Evolutionary conservation across 2,888 invertebrate genomes (phyloP).

Genomic region (Drosophila falleni): DNA sequence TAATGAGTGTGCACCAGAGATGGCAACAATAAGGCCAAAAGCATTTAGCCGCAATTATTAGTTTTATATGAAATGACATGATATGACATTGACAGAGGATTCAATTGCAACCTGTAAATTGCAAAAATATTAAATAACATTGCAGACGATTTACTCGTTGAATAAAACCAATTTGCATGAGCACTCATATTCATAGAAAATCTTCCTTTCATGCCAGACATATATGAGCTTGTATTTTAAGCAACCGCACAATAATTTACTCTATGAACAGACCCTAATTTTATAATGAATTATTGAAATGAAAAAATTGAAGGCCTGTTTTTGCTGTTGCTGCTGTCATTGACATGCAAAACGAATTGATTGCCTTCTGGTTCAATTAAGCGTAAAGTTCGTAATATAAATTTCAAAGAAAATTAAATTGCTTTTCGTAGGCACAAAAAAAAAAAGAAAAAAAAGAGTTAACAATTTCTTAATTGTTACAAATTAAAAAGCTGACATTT

Average conservation of each 20-base stretch:
- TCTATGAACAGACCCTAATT: neutral
- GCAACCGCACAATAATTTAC: neutral
- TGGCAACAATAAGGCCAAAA: conserved; percentile 1
- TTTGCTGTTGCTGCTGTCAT: conserved; percentile 17
- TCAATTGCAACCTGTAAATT: conserved; percentile 7
- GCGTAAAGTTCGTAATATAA: conserved; percentile 14
- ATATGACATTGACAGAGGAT: conserved; percentile 11
- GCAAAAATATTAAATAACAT: neutral
- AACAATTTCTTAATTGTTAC: conserved; percentile 43
- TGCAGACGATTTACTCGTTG: neutral
- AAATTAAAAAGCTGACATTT: conserved; percentile 57
- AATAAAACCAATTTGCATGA: neutral
- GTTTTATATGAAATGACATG: conserved; percentile 7
- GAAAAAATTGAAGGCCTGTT: neutral
- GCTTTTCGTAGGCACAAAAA: conserved; percentile 4
- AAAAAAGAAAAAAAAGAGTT: conserved; percentile 3
- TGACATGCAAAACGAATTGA: conserved; percentile 15
- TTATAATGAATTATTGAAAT: conserved; percentile 1
- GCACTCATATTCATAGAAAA: neutral
- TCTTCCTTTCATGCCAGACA: neutral
- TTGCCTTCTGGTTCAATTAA: conserved; percentile 36
- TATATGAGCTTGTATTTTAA: neutral
- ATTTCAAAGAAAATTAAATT: conserved; percentile 13
- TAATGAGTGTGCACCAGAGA: conserved; percentile 13
- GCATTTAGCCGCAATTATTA: conserved; percentile 11